Evolutionary conservation across 2,113 vertebrate species (phyloP).

Genomic region (Callaeas wilsoni): DNA sequence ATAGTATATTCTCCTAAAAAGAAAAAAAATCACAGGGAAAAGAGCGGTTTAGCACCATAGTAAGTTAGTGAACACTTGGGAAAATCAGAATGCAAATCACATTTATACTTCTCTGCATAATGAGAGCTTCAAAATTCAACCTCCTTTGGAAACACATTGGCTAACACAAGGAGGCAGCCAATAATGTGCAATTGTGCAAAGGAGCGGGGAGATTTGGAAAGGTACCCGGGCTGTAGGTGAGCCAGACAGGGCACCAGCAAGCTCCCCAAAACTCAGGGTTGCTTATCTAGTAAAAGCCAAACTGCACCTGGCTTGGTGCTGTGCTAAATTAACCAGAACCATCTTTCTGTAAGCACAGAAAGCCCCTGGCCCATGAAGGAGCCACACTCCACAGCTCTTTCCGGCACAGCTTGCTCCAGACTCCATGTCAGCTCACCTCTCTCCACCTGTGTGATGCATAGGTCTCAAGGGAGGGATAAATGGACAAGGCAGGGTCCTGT

Average conservation of each 20-base stretch:
- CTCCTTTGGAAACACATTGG: background rate
- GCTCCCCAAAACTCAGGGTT: background rate
- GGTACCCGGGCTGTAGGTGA: background rate
- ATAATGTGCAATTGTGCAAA: background rate
- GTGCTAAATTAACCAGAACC: background rate
- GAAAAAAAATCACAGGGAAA: background rate
- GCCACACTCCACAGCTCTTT: background rate
- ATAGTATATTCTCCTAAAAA: conserved; percentile 88
- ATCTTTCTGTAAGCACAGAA: background rate
- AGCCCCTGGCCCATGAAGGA: background rate
- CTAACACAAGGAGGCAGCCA: background rate
- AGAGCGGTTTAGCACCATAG: background rate
- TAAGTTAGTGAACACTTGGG: background rate
- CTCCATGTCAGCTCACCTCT: background rate
- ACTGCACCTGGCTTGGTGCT: background rate
- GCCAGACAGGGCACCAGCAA: background rate
- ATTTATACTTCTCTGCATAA: background rate
- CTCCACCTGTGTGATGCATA: background rate
- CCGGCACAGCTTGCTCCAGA: background rate
- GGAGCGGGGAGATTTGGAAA: background rate
- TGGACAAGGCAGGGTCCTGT: background rate
- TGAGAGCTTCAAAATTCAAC: background rate
- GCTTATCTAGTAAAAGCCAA: background rate
- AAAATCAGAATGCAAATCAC: background rate
- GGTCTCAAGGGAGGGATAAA: background rate